Base-by-base conservation (phyloP, 2,888 invertebrate genomes). In the Drosophila sordidapex region DNA sequence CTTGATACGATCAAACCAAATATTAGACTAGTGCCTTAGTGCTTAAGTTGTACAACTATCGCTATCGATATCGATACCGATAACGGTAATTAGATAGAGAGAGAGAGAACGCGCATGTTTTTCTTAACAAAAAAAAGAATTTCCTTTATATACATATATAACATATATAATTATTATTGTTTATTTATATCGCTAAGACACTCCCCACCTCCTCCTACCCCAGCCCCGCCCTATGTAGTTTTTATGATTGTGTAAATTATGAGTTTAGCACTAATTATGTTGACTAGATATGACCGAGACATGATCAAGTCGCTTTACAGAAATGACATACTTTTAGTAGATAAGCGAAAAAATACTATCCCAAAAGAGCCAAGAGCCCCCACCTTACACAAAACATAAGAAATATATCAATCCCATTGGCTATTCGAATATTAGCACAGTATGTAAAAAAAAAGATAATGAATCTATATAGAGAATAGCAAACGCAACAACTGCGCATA, bases 1-100 rank as follows among this genome's bases (percentile, higher is more conserved):
- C 79, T 79, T 72, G 70, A 70, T 74, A 77, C 82, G 85, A 89
- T 87, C 88, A 91, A 90, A 92, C 92, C 92, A 92, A 92, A 92
- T 88, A 92, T 90, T 92, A 92, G 76, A 70, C 81, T 91, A 89
- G 78, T 78, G 70, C 76, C 81, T 79, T 90, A 91, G 89, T 74
- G 80, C 70, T 82, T 91, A 89, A 90, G 91, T 52, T 70, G 78
- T 74, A 73, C 60, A 76, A 68, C 54, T 59, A 60, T 38, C 33
- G 51, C 7, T 36, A 67, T 54, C 53, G 53, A 29, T 53, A 21
- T 13, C 46, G 57, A 29, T 46, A 53, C 13, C 51, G 54, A 58
- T 72, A 59, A 21, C 43, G 65, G 56, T 58, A 49, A 27, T 27
- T 62, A 49, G 15, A 57, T 35, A 40, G 13, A 33, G 31, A 31